Percentiles rank a stretch among this genome's conserved stretches.
These are phyloP conservation scores for Caenorhabditis panamensis DNA, from an alignment of 2,888 invertebrate genomes.

Conservation along the genomic window DNA sequence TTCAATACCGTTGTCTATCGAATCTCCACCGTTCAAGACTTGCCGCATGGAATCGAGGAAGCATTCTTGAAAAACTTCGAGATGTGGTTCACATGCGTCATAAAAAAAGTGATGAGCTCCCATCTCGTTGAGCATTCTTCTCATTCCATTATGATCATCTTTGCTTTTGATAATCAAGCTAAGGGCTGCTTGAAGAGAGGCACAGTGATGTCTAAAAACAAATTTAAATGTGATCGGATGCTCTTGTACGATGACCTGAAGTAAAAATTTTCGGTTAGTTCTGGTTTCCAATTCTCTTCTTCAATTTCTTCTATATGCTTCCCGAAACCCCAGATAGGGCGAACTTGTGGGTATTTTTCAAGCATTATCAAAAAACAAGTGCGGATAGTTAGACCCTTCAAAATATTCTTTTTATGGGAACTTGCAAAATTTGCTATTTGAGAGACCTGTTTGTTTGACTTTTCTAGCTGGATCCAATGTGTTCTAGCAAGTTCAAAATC, in stretches of 20 bases:
- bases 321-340: constrained; percentile 79
- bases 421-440: too few relatives aligned
- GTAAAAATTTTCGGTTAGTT: constrained; percentile 72
- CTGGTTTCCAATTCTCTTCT: constrained; percentile 70
- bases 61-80: constrained; percentile 77
- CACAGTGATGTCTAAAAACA: constrained; percentile 74
- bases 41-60: constrained; percentile 70
- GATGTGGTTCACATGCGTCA: constrained; percentile 79
- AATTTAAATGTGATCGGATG: background rate
- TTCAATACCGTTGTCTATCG: constrained; percentile 73
- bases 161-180: constrained; percentile 79
- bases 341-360: constrained; percentile 74
- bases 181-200: constrained; percentile 77
- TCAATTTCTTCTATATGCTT: constrained; percentile 67
- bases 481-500: constrained; percentile 71
- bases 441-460: constrained; percentile 75
- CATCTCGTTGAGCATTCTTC: constrained; percentile 75
- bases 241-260: constrained; percentile 73
- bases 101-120: constrained; percentile 81
- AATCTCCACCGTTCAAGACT: constrained; percentile 65
- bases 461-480: constrained; percentile 79
- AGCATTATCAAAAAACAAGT: constrained; percentile 74
- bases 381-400: constrained; percentile 60
- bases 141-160: constrained; percentile 71
- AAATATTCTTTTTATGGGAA: background rate